A percentile compares a stretch with the other conserved stretches of the same genome.
Conservation (phyloP, 2,888 invertebrate species). For the Desoria tigrina region DNA sequence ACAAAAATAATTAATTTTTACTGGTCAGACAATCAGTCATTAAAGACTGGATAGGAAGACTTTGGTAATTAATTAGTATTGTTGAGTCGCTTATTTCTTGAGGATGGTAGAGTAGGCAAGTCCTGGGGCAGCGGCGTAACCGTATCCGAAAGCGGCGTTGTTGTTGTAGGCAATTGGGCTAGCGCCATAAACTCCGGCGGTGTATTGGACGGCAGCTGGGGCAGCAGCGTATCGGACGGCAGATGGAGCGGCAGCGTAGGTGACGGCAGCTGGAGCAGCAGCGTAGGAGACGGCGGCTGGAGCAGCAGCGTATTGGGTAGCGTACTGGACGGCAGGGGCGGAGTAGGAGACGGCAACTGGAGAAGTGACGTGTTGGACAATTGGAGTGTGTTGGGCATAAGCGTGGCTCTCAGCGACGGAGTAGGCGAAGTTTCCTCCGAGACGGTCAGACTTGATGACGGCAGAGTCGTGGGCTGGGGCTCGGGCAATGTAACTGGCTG, state of each 20-base stretch:
- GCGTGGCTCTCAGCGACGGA: constrained; percentile 62
- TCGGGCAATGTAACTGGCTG: constrained; percentile 55
- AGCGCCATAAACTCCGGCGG: constrained; percentile 1
- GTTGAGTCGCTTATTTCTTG: neutral
- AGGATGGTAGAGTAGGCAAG: constrained; percentile 2
- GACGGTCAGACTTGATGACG: constrained; percentile 58
- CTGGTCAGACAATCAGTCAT: too few species aligned
- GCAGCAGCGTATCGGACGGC: constrained; percentile 3
- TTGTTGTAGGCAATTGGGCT: neutral
- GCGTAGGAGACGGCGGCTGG: neutral
- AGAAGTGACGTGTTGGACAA: neutral
- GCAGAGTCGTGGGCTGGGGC: constrained; percentile 61
- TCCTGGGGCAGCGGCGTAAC: constrained; percentile 2
- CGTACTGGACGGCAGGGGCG: constrained; percentile 9
- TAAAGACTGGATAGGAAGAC: too few species aligned
- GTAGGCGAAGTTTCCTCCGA: constrained; percentile 64
- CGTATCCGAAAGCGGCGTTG: neutral
- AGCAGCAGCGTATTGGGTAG: constrained; percentile 6
- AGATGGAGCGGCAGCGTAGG: neutral
- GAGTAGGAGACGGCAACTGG: constrained; percentile 4
- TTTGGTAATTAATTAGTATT: too few species aligned
- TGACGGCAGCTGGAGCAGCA: constrained; percentile 7
- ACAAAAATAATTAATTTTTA: too few species aligned
- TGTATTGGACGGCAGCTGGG: neutral
- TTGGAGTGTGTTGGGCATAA: constrained; percentile 58